phyloP scores from a whole-genome alignment of 2,888 invertebrate species.

The Hyposoter dolosus region DNA sequence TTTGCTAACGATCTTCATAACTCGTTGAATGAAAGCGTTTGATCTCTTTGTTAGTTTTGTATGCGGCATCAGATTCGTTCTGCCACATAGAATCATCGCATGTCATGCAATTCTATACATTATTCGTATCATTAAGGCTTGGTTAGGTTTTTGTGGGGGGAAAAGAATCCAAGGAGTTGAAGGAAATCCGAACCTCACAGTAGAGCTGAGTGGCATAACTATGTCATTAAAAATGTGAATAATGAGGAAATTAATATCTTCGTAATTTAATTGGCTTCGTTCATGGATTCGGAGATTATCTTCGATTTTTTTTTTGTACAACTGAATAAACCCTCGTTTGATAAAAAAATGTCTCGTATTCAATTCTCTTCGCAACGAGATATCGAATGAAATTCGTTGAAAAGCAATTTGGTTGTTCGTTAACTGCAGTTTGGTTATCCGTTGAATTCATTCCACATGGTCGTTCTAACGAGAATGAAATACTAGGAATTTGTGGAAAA shows the following conservation, averaged over 20 bases:
- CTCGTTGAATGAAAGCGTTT: background rate
- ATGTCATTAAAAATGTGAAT: background rate
- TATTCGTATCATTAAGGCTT: background rate
- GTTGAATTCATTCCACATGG: no score
- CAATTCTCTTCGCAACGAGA: background rate
- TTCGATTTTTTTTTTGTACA: background rate
- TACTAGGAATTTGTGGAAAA: no score
- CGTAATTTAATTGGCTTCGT: background rate
- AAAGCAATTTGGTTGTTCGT: no score
- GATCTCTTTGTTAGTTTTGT: background rate
- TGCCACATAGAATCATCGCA: background rate
- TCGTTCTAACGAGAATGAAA: no score
- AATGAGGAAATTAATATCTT: conserved; percentile 9
- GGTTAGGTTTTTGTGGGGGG: background rate
- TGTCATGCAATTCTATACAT: background rate
- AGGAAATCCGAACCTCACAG: background rate
- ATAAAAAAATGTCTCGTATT: background rate
- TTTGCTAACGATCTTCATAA: background rate
- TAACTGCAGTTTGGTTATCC: no score
- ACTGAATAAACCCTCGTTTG: background rate
- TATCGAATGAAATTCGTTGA: background rate
- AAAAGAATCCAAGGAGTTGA: background rate
- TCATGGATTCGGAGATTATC: background rate
- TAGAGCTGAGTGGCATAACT: background rate
- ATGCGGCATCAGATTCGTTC: background rate